These are phyloP conservation scores for Syngnathoides biaculeatus DNA, from an alignment of 2,113 vertebrate genomes.

Conservation along the genomic window DNA sequence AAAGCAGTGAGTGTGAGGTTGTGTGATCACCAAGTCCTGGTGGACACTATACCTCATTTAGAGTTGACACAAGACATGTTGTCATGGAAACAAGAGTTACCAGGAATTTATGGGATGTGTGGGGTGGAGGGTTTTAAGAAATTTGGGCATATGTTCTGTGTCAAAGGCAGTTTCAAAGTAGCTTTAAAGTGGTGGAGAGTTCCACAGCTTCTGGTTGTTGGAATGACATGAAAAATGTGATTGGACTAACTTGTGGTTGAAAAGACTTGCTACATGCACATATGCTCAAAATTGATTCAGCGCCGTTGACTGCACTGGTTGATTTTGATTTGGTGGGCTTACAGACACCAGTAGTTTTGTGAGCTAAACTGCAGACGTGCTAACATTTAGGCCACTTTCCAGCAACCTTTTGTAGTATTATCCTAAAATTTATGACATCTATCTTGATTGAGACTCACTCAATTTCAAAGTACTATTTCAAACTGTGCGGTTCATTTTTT, in stretches of 20 bases:
- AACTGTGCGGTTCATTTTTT: no score
- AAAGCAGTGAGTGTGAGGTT: conserved; percentile 1
- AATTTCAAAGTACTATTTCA: no score
- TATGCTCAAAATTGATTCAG: background rate
- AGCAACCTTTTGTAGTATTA: no score
- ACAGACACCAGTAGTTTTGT: background rate
- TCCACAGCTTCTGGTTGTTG: conserved; percentile 28
- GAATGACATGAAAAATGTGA: conserved; percentile 20
- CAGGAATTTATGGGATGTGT: conserved; percentile 15
- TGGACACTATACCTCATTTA: conserved; percentile 20
- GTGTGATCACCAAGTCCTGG: conserved; percentile 8
- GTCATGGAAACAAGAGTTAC: conserved; percentile 46
- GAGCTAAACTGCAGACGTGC: background rate
- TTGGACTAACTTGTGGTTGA: background rate
- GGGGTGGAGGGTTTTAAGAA: conserved; percentile 25
- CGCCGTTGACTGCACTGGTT: background rate
- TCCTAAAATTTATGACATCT: no score
- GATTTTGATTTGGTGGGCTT: background rate
- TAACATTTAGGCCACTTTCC: no score
- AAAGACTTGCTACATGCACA: background rate
- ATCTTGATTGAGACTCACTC: no score
- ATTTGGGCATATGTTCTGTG: conserved; percentile 21
- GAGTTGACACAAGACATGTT: conserved; percentile 32
- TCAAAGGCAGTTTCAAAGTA: conserved; percentile 31
- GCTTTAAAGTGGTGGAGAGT: conserved; percentile 23